Evolutionary conservation across 2,113 vertebrate genomes (phyloP).

Genomic region (Cyprinodon tularosa): DNA sequence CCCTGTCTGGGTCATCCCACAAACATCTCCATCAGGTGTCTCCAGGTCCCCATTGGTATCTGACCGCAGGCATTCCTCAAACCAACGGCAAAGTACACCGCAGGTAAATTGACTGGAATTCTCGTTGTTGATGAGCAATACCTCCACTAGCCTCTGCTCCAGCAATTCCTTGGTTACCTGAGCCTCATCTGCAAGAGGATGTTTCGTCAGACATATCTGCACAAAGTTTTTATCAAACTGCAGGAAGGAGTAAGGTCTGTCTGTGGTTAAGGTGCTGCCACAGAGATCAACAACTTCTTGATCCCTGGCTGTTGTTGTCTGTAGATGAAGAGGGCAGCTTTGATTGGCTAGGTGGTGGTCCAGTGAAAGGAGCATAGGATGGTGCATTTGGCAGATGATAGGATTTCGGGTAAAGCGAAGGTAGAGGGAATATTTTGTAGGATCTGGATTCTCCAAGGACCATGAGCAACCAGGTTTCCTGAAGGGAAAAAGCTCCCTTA

Average conservation of each 20-base stretch:
- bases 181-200: constrained; percentile 57
- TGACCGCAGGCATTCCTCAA: constrained; percentile 90
- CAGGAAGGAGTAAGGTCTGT: constrained; percentile 87
- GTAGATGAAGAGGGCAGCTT: constrained; percentile 84
- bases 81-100: constrained; percentile 95
- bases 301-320: constrained; percentile 68
- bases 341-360: constrained; percentile 96
- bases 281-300: constrained; percentile 88
- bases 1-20: constrained; percentile 91
- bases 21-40: constrained; percentile 71
- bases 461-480: constrained; percentile 93
- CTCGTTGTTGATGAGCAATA: constrained; percentile 97
- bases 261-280: constrained; percentile 64
- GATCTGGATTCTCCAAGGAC: constrained; percentile 98
- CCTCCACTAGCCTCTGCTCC: constrained; percentile 92
- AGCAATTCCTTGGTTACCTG: constrained; percentile 83
- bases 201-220: constrained; percentile 87
- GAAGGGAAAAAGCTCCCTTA: constrained; percentile 96
- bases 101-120: constrained; percentile 98
- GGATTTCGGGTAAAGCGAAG: constrained; percentile 94
- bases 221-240: constrained; percentile 99
- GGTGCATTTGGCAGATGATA: constrained; percentile 89
- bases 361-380: constrained; percentile 92
- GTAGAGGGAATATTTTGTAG: constrained; percentile 98
- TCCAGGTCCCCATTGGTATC: constrained; percentile 70